These are phyloP conservation scores for Callinectes sapidus DNA, from an alignment of 2,888 invertebrate genomes.

Conservation along the genomic window DNA sequence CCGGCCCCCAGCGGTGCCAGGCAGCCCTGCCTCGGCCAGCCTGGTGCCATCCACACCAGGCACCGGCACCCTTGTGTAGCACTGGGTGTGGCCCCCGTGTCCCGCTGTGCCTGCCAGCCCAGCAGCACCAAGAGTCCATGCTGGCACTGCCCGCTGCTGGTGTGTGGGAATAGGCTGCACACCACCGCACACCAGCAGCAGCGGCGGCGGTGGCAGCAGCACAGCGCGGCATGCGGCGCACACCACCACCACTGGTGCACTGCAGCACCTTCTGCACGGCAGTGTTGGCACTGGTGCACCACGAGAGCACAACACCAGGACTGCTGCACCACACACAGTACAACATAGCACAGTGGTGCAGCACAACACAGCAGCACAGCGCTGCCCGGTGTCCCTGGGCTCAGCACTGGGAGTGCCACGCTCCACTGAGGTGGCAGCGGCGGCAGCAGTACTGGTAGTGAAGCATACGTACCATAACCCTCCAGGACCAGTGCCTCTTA, in stretches of 20 bases:
- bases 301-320: neutral
- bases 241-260: neutral
- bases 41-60: no score
- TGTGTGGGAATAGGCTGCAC: neutral
- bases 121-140: no score
- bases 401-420: neutral
- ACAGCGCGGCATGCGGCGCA: neutral
- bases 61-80: no score
- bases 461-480: slow-evolving; percentile 48
- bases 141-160: neutral
- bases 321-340: neutral
- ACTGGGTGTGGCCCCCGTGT: no score
- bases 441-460: slow-evolving; percentile 27
- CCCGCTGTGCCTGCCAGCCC: no score
- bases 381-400: neutral
- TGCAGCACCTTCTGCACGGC: neutral
- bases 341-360: neutral
- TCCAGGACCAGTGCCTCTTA: slow-evolving; percentile 68
- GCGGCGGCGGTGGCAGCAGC: neutral
- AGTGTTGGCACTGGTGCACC: neutral
- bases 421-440: neutral
- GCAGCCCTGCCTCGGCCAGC: neutral
- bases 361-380: neutral
- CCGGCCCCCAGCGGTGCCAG: neutral
- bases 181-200: neutral